Evolutionary conservation across 2,888 invertebrate species (phyloP).

Genomic region (Caenorhabditis becei): DNA sequence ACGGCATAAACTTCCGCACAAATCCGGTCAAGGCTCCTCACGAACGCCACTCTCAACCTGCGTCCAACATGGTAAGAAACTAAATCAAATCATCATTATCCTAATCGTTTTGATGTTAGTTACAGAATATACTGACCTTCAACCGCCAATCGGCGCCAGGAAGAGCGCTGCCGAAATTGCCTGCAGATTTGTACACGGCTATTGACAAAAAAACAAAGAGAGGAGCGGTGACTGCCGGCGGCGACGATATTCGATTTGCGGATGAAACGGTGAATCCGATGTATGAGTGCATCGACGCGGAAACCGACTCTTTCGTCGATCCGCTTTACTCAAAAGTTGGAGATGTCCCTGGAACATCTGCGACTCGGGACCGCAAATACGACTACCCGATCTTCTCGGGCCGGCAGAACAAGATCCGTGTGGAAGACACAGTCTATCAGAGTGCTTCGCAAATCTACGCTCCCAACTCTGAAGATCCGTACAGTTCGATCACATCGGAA

Average conservation of each 20-base stretch:
- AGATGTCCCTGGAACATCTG: constrained; percentile 43
- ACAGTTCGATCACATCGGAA: constrained; percentile 78
- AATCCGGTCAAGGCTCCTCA: constrained; percentile 37
- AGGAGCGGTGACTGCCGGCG: constrained; percentile 32
- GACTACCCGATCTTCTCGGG: constrained; percentile 75
- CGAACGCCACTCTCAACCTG: constrained; percentile 67
- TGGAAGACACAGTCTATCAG: constrained; percentile 72
- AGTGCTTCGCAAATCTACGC: constrained; percentile 80
- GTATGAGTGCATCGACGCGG: constrained; percentile 77
- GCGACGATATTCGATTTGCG: constrained; percentile 65
- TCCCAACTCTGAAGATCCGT: constrained; percentile 77
- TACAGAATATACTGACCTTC: constrained; percentile 50
- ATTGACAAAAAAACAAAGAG: constrained; percentile 66
- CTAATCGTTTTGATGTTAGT: constrained; percentile 11
- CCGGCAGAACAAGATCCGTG: constrained; percentile 34
- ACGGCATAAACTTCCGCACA: constrained; percentile 57
- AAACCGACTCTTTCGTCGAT: constrained; percentile 76
- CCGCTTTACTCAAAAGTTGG: constrained; percentile 77
- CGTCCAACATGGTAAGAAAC: constrained; percentile 31
- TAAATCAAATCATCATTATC: constrained; percentile 12
- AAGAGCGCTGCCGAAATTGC: constrained; percentile 70
- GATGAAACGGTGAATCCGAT: constrained; percentile 75
- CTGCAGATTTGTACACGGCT: constrained; percentile 68
- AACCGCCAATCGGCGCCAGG: constrained; percentile 65
- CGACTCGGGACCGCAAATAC: constrained; percentile 65